phyloP scores from a whole-genome alignment of 2,113 vertebrate species.

The Antechinus stuartii region DNA sequence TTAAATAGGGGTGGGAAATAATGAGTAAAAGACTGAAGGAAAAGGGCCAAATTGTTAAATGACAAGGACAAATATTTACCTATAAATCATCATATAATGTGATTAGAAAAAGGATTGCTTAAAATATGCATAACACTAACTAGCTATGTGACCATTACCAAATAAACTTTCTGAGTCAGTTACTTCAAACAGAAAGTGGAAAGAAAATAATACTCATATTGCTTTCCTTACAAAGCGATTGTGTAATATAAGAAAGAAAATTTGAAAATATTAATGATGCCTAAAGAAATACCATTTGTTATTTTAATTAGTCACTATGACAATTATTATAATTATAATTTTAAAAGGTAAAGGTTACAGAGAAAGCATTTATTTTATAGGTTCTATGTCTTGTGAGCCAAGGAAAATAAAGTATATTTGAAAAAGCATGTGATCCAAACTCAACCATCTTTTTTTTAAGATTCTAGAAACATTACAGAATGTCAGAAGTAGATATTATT shows the following conservation, averaged over 20 bases:
- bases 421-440: background rate
- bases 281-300: background rate
- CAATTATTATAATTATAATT: background rate
- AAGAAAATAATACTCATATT: background rate
- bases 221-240: background rate
- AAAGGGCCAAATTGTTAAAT: background rate
- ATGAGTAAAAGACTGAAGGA: background rate
- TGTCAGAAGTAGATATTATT: background rate
- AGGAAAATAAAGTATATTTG: conserved; percentile 5
- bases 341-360: background rate
- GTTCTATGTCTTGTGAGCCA: background rate
- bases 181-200: conserved; percentile 21
- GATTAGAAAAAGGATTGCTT: background rate
- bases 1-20: background rate
- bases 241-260: background rate
- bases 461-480: background rate
- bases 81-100: background rate
- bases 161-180: too few species aligned
- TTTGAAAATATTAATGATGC: background rate
- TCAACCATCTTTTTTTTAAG: background rate
- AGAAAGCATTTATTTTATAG: conserved; percentile 3
- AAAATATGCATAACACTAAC: too few species aligned
- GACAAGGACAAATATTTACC: background rate
- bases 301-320: background rate
- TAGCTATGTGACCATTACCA: too few species aligned